Evolutionary conservation across 2,888 invertebrate species (phyloP).

Genomic region (Pseudanteris insignis): DNA sequence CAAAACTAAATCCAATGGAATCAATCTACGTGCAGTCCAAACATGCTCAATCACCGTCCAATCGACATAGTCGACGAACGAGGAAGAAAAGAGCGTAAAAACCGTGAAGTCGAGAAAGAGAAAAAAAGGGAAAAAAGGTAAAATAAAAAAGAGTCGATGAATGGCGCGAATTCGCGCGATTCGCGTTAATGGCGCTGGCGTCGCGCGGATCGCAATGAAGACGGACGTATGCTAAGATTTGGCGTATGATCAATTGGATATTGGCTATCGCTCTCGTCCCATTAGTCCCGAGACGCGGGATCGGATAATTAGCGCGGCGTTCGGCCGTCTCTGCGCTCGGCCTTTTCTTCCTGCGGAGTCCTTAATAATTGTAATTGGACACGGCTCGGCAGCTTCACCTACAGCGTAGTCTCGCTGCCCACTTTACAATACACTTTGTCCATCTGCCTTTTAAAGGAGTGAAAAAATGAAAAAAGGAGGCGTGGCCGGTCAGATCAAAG

Average conservation of each 20-base stretch:
- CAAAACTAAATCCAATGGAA: no score
- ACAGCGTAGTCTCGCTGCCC: constrained; percentile 61
- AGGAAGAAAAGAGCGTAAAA: neutral
- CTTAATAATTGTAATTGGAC: constrained; percentile 67
- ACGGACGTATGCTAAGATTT: constrained; percentile 52
- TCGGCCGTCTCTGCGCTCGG: constrained; percentile 48
- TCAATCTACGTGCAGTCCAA: no score
- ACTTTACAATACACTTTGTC: constrained; percentile 68
- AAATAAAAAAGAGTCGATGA: no score
- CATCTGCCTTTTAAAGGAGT: constrained; percentile 67
- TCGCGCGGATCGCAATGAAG: constrained; percentile 55
- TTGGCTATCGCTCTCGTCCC: constrained; percentile 52
- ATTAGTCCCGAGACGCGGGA: constrained; percentile 56
- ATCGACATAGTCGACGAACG: no score
- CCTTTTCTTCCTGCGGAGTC: constrained; percentile 54
- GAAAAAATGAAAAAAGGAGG: constrained; percentile 66
- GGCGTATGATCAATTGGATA: constrained; percentile 59
- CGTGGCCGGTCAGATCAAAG: constrained; percentile 65
- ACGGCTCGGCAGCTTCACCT: constrained; percentile 57
- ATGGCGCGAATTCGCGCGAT: no score
- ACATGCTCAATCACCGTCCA: no score
- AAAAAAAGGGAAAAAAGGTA: no score
- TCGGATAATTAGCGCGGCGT: constrained; percentile 61
- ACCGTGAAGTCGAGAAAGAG: no score
- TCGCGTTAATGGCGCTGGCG: constrained; percentile 27